Evolutionary conservation across 2,113 vertebrate genomes (phyloP).

Genomic region (Sphaerodactylus townsendi): DNA sequence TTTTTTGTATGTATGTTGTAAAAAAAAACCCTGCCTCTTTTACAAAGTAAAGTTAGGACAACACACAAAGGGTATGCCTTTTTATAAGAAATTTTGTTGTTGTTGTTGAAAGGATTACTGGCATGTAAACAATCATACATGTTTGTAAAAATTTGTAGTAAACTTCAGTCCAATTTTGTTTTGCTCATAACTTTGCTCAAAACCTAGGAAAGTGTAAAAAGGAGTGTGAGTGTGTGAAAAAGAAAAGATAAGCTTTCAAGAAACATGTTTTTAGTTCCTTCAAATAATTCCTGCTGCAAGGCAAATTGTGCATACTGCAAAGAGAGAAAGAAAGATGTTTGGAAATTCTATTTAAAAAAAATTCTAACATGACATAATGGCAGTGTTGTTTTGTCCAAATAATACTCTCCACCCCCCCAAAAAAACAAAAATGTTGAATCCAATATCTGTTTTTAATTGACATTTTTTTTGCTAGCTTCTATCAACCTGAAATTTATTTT

Average conservation of each 20-base stretch:
- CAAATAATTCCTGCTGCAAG: not conserved
- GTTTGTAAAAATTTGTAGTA: conserved; percentile 13
- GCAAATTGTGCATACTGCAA: not conserved
- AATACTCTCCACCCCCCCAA: not conserved
- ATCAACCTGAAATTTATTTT: not conserved
- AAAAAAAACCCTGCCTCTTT: not conserved
- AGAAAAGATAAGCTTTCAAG: not conserved
- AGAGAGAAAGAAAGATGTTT: not conserved
- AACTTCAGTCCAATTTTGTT: not conserved
- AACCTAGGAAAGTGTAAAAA: not conserved
- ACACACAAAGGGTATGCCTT: not conserved
- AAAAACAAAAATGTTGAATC: not conserved
- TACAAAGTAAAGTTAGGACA: not conserved
- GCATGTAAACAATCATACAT: conserved; percentile 18
- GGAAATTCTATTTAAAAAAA: not conserved
- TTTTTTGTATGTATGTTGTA: not conserved
- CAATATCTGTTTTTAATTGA: not conserved
- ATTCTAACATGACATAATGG: not conserved
- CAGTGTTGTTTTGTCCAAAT: not conserved
- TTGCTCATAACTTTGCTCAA: not conserved
- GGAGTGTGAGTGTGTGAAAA: conserved; percentile 3
- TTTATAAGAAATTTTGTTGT: not conserved
- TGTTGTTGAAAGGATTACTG: conserved; percentile 11
- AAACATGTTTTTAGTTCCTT: not conserved
- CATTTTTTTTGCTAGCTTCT: not conserved